These are phyloP conservation scores for Amia ocellicauda DNA, from an alignment of 2,113 vertebrate species.

Conservation along the genomic window DNA sequence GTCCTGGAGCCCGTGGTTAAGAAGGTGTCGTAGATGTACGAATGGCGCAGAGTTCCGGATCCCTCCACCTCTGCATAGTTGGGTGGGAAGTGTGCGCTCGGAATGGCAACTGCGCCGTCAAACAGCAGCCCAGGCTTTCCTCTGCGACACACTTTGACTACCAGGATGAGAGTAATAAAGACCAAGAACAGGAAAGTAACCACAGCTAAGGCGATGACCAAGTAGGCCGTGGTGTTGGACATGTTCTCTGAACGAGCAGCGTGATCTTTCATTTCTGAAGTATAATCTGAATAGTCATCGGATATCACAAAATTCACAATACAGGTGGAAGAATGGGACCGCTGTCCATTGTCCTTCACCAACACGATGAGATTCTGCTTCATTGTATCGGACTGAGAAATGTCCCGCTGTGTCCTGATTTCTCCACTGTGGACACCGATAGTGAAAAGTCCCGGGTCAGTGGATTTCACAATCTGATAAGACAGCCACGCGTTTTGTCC, in stretches of 20 bases:
- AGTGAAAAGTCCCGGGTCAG: slow-evolving; percentile 39
- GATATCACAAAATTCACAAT: slow-evolving; percentile 37
- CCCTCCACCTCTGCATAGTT: slow-evolving; percentile 16
- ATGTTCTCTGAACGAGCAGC: not conserved
- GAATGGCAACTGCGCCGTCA: slow-evolving; percentile 16
- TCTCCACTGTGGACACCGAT: slow-evolving; percentile 19
- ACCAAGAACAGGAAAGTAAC: slow-evolving; percentile 10
- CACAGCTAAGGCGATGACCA: slow-evolving; percentile 8
- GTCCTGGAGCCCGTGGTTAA: not conserved
- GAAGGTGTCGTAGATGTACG: slow-evolving; percentile 24
- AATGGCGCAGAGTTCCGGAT: slow-evolving; percentile 12
- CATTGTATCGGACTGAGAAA: slow-evolving; percentile 41
- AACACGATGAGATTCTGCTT: slow-evolving; percentile 59
- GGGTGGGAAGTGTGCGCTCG: slow-evolving; percentile 20
- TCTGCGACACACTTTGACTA: slow-evolving; percentile 26
- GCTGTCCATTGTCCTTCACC: slow-evolving; percentile 66
- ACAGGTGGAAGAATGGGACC: slow-evolving; percentile 56
- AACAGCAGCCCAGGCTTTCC: slow-evolving; percentile 33
- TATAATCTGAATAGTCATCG: not conserved
- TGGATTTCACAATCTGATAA: slow-evolving; percentile 35
- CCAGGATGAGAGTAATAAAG: slow-evolving; percentile 28
- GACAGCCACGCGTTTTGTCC: too few relatives aligned
- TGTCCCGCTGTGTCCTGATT: slow-evolving; percentile 13
- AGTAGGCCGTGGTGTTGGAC: not conserved
- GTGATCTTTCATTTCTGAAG: not conserved